Evolutionary conservation across 2,888 invertebrate species (phyloP).

Genomic region (Proisotoma minuta): DNA sequence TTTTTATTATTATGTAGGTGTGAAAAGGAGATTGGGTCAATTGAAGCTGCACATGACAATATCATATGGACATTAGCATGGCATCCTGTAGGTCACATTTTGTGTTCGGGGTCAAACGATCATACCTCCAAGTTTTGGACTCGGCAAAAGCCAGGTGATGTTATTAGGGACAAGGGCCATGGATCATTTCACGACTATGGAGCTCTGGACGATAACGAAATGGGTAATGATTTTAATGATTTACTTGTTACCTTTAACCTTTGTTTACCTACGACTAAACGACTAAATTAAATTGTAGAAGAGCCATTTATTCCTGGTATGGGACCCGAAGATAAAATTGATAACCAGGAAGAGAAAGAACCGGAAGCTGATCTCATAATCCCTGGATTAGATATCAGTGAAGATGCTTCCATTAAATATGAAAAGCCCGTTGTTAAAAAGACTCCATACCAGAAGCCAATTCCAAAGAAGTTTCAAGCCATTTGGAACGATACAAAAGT

Average conservation of each 20-base stretch:
- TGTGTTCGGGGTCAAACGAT: conserved; percentile 99
- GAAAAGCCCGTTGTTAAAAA: conserved; percentile 50
- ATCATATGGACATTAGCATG: conserved; percentile 99
- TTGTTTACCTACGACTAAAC: neutral
- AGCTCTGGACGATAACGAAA: conserved; percentile 67
- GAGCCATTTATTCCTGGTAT: conserved; percentile 88
- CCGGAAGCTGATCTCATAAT: conserved; percentile 55
- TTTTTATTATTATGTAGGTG: conserved; percentile 58
- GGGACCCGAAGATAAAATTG: conserved; percentile 95
- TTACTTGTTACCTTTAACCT: neutral
- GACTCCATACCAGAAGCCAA: conserved; percentile 91
- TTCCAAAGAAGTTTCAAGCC: conserved; percentile 93
- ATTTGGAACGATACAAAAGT: conserved; percentile 71
- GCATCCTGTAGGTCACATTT: conserved; percentile 98
- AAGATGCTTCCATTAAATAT: conserved; percentile 41
- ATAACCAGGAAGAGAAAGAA: conserved; percentile 51
- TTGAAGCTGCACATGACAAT: conserved; percentile 98
- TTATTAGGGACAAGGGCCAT: conserved; percentile 81
- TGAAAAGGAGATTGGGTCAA: conserved; percentile 95
- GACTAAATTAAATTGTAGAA: conserved; percentile 54
- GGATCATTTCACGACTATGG: conserved; percentile 49
- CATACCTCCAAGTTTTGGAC: conserved; percentile 99
- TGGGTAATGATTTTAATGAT: conserved; percentile 53
- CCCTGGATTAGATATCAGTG: conserved; percentile 74
- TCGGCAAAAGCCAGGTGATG: conserved; percentile 94